Evolutionary conservation across 2,888 invertebrate genomes (phyloP).

Genomic region (Dermolepida albohirtum): DNA sequence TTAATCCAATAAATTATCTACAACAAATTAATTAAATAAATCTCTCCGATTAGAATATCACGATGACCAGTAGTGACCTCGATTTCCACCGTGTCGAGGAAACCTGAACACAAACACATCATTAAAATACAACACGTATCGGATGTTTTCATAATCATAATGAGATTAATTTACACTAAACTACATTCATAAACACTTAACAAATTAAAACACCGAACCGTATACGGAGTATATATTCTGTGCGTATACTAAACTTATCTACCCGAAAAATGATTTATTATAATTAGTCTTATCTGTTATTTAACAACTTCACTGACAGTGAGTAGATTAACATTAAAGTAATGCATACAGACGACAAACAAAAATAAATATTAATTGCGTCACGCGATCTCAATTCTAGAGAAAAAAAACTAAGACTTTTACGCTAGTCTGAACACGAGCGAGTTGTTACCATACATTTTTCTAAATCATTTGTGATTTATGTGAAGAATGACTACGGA

Average conservation of each 20-base stretch:
- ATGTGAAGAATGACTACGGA: constrained; percentile 1
- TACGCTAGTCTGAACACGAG: constrained; percentile 13
- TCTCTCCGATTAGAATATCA: constrained; percentile 15
- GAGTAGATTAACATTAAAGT: constrained; percentile 24
- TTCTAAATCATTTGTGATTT: constrained; percentile 13
- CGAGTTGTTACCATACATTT: constrained; percentile 10
- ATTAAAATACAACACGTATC: constrained; percentile 30
- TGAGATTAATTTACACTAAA: constrained; percentile 35
- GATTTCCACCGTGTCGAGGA: constrained; percentile 9
- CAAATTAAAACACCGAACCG: constrained; percentile 34
- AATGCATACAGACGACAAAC: constrained; percentile 28
- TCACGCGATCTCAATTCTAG: constrained; percentile 17
- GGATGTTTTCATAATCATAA: constrained; percentile 34
- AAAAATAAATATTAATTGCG: constrained; percentile 26
- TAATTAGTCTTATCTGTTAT: constrained; percentile 41
- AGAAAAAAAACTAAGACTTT: constrained; percentile 10
- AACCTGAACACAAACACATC: constrained; percentile 9
- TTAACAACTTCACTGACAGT: constrained; percentile 37
- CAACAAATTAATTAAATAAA: constrained; percentile 30
- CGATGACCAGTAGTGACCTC: constrained; percentile 33
- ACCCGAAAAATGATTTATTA: constrained; percentile 39
- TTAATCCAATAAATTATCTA: constrained; percentile 26
- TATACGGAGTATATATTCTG: constrained; percentile 15
- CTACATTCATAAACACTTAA: constrained; percentile 38
- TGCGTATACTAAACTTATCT: constrained; percentile 29